A percentile compares a stretch with the other conserved stretches of the same genome.
phyloP scores from a whole-genome alignment of 1,140 invertebrate species.

The Zophobas morio region DNA sequence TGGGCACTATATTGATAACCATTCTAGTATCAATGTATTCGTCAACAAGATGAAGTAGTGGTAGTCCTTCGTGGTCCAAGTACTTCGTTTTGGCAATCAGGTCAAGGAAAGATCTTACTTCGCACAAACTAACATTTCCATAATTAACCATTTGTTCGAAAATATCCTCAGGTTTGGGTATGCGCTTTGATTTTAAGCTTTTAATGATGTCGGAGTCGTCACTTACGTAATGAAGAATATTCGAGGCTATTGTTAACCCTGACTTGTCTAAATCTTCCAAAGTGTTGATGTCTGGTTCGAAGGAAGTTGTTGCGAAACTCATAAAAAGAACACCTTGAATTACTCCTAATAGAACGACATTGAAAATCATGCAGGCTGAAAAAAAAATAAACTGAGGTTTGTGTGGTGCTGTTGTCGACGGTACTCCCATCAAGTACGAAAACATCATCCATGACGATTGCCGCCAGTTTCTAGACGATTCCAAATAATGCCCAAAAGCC shows the following conservation, averaged over 20 bases:
- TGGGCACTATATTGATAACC: slow-evolving; percentile 45
- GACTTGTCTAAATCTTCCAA: slow-evolving; percentile 37
- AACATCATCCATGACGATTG: not conserved
- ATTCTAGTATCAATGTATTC: slow-evolving; percentile 43
- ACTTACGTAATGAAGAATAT: not conserved
- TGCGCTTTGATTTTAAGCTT: not conserved
- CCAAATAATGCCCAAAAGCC: not conserved
- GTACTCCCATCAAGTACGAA: not conserved
- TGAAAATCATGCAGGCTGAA: slow-evolving; percentile 16
- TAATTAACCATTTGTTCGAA: slow-evolving; percentile 15
- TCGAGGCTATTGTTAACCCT: slow-evolving; percentile 27
- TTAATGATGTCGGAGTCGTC: slow-evolving; percentile 24
- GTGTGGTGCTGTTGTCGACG: not conserved
- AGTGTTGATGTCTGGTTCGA: slow-evolving; percentile 49
- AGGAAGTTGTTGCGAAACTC: slow-evolving; percentile 7
- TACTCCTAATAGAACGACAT: slow-evolving; percentile 15
- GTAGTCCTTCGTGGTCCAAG: not conserved
- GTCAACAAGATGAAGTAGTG: slow-evolving; percentile 45
- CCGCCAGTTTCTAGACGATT: not conserved
- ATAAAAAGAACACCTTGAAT: slow-evolving; percentile 26
- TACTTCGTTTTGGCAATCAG: slow-evolving; percentile 11
- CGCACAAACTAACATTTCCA: slow-evolving; percentile 27
- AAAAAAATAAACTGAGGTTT: not conserved
- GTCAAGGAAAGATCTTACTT: slow-evolving; percentile 19
- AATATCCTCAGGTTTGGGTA: not conserved